Percentiles rank a stretch among this genome's conserved stretches.
phyloP scores from a whole-genome alignment of 2,113 vertebrate genomes.

The Ariopsis seemanni region DNA sequence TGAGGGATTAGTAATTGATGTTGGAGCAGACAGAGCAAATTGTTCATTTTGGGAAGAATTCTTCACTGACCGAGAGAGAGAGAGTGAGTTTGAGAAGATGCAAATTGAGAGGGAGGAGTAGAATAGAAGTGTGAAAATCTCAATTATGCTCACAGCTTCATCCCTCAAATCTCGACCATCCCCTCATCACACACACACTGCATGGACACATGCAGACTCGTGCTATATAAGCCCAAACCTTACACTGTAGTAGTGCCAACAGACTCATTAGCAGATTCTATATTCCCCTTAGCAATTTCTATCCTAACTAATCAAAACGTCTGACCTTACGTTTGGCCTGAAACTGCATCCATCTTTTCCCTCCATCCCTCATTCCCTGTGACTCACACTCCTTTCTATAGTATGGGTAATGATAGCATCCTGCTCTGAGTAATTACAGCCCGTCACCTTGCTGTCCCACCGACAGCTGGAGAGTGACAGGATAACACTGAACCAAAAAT shows the following conservation, averaged over 20 bases:
- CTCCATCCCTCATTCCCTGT: neutral
- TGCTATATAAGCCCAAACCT: neutral
- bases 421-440: conserved; percentile 41
- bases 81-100: conserved; percentile 30
- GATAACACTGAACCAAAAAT: conserved; percentile 29
- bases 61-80: neutral
- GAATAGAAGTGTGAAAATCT: conserved; percentile 50
- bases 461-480: conserved; percentile 44
- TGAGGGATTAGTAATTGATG: conserved; percentile 49
- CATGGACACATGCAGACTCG: neutral
- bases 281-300: conserved; percentile 11
- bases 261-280: conserved; percentile 24
- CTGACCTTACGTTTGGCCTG: neutral
- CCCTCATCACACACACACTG: neutral
- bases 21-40: conserved; percentile 47
- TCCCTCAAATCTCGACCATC: conserved; percentile 23
- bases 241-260: conserved; percentile 9
- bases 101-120: conserved; percentile 12
- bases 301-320: conserved; percentile 18
- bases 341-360: neutral
- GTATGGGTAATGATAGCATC: conserved; percentile 27
- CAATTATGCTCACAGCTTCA: conserved; percentile 45
- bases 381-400: conserved; percentile 13
- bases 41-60: conserved; percentile 44
- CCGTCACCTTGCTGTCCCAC: conserved; percentile 35